These are phyloP conservation scores for Larimichthys crocea DNA, from an alignment of 2,113 vertebrate species.

Conservation along the genomic window DNA sequence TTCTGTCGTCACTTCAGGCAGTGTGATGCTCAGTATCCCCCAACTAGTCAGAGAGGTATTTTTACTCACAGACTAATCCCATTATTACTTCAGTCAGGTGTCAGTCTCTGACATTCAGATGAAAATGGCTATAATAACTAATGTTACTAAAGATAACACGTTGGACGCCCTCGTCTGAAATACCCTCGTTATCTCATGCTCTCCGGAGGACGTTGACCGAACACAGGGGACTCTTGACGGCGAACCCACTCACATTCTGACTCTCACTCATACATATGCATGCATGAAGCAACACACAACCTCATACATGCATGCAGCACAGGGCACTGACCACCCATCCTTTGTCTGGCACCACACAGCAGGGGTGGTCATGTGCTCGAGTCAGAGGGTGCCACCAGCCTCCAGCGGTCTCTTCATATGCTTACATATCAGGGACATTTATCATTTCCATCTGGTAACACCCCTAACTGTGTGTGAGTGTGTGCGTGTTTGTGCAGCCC, in stretches of 20 bases:
- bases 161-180: constrained; percentile 23
- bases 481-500: constrained; percentile 10
- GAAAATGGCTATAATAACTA: constrained; percentile 20
- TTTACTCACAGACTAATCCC: constrained; percentile 60
- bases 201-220: constrained; percentile 32
- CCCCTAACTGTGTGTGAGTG: background rate
- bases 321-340: constrained; percentile 57
- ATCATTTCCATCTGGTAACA: constrained; percentile 36
- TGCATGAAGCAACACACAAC: constrained; percentile 42
- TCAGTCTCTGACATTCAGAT: constrained; percentile 35
- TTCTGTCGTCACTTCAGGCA: constrained; percentile 59
- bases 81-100: constrained; percentile 54
- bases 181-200: constrained; percentile 12
- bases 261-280: constrained; percentile 71
- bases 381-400: constrained; percentile 73
- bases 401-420: constrained; percentile 46
- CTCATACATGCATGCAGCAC: constrained; percentile 51
- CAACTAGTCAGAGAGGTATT: constrained; percentile 64
- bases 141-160: constrained; percentile 57
- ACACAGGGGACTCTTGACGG: constrained; percentile 28
- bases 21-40: constrained; percentile 48
- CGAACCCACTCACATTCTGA: constrained; percentile 71
- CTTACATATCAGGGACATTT: constrained; percentile 60
- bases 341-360: constrained; percentile 68
- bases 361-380: constrained; percentile 71